Evolutionary conservation across 2,113 vertebrate genomes (phyloP), one percentile per base, ranked within the genome.

Genomic region (Apteryx owenii): DNA sequence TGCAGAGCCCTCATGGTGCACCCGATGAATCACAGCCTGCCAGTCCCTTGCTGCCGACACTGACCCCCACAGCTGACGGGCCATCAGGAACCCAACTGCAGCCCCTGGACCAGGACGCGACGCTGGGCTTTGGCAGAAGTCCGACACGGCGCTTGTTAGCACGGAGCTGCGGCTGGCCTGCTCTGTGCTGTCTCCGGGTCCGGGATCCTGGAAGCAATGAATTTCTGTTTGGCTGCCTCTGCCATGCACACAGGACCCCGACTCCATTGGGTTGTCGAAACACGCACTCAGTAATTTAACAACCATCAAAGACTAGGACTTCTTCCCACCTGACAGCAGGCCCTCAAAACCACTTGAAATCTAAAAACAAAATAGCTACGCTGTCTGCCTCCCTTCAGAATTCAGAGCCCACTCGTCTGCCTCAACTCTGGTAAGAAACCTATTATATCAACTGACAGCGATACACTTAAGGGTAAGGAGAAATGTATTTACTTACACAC

Each of bases 111-210:
- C 33, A 71, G 51, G 40, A 68, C 51, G 4, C 0, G 1, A 17
- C 4, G 56, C 16, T 7, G n/a, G 26, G 36, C 36, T 3, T 28
- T 1, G 3, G 81, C 31, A 14, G 81, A 36, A 5, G 71, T 54
- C 46, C 1, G 2, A 33, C 14, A 26, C 0, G 0, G 69, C 4
- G 10, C 17, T 51, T 11, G 31, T 7, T 68, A 73, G 51, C 6
- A 1, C 13, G 60, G 38, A 95, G 70, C 48, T 62, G 26, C 2
- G 7, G 62, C 70, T 66, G 50, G 22, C 29, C 53, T 0, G 1
- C 1, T 1, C 62, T 9, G 4, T 0, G 2, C 61, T 1, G 0
- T 33, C 36, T 22, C 65, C 0, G 1, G 0, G 0, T 10, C 29
- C 88, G 28, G 44, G 36, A 38, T 40, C 58, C 2, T 0, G 54